Conservation (phyloP, 2,113 vertebrate species). For the Phalacrocorax brasilianus region DNA sequence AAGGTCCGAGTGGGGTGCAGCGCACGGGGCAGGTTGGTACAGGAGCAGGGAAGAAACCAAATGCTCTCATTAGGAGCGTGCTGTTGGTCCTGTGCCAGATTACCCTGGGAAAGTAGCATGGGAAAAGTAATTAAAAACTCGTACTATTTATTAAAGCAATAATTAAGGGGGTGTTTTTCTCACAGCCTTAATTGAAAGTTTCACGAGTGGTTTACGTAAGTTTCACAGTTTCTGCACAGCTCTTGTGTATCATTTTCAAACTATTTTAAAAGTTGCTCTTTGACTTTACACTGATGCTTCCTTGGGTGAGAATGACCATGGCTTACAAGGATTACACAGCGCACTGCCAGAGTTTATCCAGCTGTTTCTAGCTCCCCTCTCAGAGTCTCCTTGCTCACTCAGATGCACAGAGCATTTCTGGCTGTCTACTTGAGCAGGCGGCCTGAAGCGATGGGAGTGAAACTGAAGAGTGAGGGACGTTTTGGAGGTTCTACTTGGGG, state of each 20-base stretch:
- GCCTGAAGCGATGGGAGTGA: not conserved
- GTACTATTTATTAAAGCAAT: not conserved
- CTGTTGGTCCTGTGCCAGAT: not conserved
- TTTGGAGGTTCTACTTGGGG: not conserved
- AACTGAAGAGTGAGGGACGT: fast-evolving
- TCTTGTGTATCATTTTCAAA: not conserved
- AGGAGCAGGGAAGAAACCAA: not conserved
- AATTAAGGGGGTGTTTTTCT: not conserved
- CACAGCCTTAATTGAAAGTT: not conserved
- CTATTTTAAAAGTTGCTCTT: not conserved
- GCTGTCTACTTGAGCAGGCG: not conserved
- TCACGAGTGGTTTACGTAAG: not conserved
- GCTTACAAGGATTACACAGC: not conserved
- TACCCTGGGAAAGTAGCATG: not conserved
- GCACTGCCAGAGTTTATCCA: fast-evolving
- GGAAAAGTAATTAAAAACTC: not conserved
- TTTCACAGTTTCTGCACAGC: not conserved
- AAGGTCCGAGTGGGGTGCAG: not conserved
- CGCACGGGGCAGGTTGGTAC: not conserved
- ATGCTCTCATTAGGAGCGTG: not conserved
- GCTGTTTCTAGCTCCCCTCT: not conserved
- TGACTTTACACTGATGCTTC: not conserved
- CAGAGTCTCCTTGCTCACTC: fast-evolving
- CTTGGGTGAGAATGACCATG: not conserved
- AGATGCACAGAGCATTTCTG: not conserved